A percentile compares a stretch with the other conserved stretches of the same genome.
phyloP scores from a whole-genome alignment of 1,140 invertebrate species.

The Drosophila sturtevanti region DNA sequence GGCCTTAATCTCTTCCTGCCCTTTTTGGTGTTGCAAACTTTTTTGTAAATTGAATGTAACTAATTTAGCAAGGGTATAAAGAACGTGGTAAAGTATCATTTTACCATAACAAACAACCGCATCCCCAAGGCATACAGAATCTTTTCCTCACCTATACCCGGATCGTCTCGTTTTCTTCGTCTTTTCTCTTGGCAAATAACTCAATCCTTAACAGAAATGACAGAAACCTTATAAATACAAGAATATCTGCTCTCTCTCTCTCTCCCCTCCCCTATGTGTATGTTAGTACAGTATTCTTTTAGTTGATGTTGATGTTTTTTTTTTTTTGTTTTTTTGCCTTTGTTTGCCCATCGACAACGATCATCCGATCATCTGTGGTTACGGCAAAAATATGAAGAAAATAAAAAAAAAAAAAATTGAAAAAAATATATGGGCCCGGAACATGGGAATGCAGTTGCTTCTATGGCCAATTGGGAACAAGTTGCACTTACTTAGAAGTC shows the following conservation, averaged over 20 bases:
- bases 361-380: constrained; percentile 73
- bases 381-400: constrained; percentile 20
- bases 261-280: neutral
- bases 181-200: constrained; percentile 56
- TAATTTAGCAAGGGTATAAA: neutral
- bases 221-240: constrained; percentile 79
- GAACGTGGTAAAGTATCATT: constrained; percentile 49
- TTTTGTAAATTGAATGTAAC: neutral
- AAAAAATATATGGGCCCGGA: constrained; percentile 17
- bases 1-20: no score
- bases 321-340: neutral
- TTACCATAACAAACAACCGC: constrained; percentile 65
- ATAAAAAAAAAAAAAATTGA: constrained; percentile 14
- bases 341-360: constrained; percentile 33
- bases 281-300: neutral
- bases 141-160: constrained; percentile 9
- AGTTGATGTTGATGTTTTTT: no score
- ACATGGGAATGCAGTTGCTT: constrained; percentile 70
- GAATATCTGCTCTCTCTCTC: constrained; percentile 44
- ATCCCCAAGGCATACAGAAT: constrained; percentile 52
- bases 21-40: neutral
- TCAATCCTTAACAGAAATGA: constrained; percentile 79
- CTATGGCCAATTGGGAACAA: constrained; percentile 64
- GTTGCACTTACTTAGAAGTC: constrained; percentile 70
- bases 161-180: constrained; percentile 1